phyloP scores from a whole-genome alignment of 2,113 vertebrate species.

The Cyrtonyx montezumae region DNA sequence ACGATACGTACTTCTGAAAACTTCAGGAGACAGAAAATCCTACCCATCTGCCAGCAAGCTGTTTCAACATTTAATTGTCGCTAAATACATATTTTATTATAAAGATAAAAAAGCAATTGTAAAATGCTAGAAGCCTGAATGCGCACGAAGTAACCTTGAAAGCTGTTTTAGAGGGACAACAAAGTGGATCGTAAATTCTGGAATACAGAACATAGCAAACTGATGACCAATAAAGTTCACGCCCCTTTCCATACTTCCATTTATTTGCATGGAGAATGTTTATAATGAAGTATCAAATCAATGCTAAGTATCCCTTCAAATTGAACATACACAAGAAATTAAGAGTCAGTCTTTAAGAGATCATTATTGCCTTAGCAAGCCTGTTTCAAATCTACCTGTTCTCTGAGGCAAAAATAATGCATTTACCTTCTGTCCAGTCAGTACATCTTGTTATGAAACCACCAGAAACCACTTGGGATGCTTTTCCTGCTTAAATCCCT shows the following conservation, averaged over 20 bases:
- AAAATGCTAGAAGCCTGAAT: slow-evolving; percentile 22
- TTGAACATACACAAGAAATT: not conserved
- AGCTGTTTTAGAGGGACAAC: not conserved
- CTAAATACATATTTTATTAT: slow-evolving; percentile 49
- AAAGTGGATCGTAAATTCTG: not conserved
- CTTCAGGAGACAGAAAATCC: slow-evolving; percentile 42
- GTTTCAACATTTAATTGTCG: slow-evolving; percentile 52
- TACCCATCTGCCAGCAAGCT: slow-evolving; percentile 51
- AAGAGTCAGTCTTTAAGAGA: not conserved
- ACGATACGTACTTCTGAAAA: slow-evolving; percentile 35
- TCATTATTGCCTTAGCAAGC: not conserved
- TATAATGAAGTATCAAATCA: not conserved
- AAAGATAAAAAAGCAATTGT: slow-evolving; percentile 48
- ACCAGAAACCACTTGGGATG: not conserved
- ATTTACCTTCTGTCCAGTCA: not conserved
- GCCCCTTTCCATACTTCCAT: not conserved
- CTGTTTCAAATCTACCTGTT: not conserved
- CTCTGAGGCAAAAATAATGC: not conserved
- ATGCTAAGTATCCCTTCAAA: not conserved
- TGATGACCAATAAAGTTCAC: not conserved
- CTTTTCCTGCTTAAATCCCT: not conserved
- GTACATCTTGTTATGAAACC: not conserved
- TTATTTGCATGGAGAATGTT: not conserved
- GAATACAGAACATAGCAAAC: not conserved
- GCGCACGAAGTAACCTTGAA: not conserved